Evolutionary conservation across 2,113 vertebrate species (phyloP), one percentile per base, ranked within the genome.

Genomic region (Gymnobelideus leadbeateri): DNA sequence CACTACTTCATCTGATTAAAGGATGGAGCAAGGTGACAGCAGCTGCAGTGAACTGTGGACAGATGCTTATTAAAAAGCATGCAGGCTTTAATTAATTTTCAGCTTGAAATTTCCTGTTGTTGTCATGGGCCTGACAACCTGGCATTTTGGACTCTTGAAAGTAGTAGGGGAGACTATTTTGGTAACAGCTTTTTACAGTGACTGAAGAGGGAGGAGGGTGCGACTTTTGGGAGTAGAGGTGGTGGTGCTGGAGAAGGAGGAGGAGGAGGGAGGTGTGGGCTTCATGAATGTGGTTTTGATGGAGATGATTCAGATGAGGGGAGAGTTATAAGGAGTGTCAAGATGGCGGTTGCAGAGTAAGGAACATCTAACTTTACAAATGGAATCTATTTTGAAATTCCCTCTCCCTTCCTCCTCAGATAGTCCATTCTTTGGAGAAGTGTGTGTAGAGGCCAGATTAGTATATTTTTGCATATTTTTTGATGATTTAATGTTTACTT

Each of bases 91-190:
- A 49, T 54, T 90, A 43, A 84, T 90, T 52, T 43, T 90, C 31
- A 51, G 93, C 50, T 89, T 47, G 89, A 89, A 90, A 52, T 93
- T 89, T 93, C 51, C 77, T 84, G 57, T 84, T 93, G 37, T 24
- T 43, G 31, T 54, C 51, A 52, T 28, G 37, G 77, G 84, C 5
- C 47, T 89, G 28, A 46, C 61, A 77, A 94, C 68, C 47, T 94
- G 89, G 89, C 46, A 68, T 94, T 77, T 89, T 49, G 68, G 92
- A 51, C 31, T 84, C 54, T 46, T 47, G 16, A 43, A 92, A 68
- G 28, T 28, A 25, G 46, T 8, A 77, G 21, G 68, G 57, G 54
- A 50, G 47, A 51, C 50, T 12, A 68, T 37, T 92, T 92, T 50
- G 55, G 55, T 92, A 68, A 68, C 50, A 77, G 49, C 61, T 84